phyloP scores from a whole-genome alignment of 53 echinoderm and acorn worm genomes.

The Glandiceps talaboti region DNA sequence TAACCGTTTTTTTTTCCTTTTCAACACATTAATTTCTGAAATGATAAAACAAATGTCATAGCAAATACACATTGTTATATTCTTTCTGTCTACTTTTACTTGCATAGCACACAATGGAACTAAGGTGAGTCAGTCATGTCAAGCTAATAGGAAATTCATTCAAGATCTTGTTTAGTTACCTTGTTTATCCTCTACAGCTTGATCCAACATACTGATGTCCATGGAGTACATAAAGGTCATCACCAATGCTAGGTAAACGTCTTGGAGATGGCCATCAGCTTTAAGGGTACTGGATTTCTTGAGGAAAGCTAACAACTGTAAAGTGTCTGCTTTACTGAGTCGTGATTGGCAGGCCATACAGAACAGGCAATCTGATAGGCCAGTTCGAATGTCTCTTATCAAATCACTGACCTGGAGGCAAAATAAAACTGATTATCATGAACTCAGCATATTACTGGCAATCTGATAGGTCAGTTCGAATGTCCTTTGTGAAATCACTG shows the following conservation, averaged over 20 bases:
- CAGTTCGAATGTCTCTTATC: constrained; percentile 58
- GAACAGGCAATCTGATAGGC: constrained; percentile 76
- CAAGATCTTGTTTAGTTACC: too few relatives aligned
- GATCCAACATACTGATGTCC: background rate
- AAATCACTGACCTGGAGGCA: constrained; percentile 45
- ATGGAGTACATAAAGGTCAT: constrained; percentile 70
- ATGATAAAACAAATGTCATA: too few relatives aligned
- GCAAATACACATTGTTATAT: too few relatives aligned
- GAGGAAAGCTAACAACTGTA: constrained; percentile 40
- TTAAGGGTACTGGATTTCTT: constrained; percentile 23
- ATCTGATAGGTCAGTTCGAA: constrained; percentile 63
- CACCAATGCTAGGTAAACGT: constrained; percentile 47
- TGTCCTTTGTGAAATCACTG: constrained; percentile 53
- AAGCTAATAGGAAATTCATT: too few relatives aligned
- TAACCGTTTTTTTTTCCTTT: too few relatives aligned
- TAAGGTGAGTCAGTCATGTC: too few relatives aligned
- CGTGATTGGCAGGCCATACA: constrained; percentile 77
- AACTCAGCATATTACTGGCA: too few relatives aligned
- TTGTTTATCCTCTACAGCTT: background rate
- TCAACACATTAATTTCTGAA: too few relatives aligned
- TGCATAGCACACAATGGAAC: too few relatives aligned
- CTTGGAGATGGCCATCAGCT: constrained; percentile 46
- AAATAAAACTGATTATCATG: too few relatives aligned
- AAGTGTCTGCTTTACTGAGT: constrained; percentile 40
- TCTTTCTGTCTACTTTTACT: too few relatives aligned